Conservation (phyloP, 2,797 vertebrate species). For the Jordanella pulchra region DNA sequence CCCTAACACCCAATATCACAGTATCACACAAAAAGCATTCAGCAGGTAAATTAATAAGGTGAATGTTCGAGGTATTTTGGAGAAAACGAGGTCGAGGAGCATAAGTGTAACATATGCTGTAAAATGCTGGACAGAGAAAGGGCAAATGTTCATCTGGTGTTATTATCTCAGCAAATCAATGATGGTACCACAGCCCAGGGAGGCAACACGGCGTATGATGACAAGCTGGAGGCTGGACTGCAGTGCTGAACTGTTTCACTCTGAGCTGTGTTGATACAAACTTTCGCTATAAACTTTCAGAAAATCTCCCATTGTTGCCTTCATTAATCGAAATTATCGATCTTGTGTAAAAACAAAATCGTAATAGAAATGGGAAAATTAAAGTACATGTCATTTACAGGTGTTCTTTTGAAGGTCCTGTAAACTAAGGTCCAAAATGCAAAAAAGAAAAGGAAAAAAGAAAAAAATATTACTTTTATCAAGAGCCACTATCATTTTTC, state of each 20-base stretch:
- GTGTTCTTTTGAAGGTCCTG: background rate
- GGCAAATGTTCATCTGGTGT: slow-evolving; percentile 71
- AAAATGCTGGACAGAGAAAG: slow-evolving; percentile 54
- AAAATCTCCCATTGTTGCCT: background rate
- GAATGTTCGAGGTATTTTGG: slow-evolving; percentile 28
- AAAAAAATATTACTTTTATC: no score
- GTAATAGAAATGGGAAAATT: background rate
- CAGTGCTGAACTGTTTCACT: slow-evolving; percentile 16
- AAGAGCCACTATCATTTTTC: no score
- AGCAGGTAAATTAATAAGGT: slow-evolving; percentile 32
- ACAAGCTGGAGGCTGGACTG: slow-evolving; percentile 20
- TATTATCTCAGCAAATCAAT: slow-evolving; percentile 78
- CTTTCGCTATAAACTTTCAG: background rate
- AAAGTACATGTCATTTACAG: background rate
- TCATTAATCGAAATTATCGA: background rate
- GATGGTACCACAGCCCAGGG: slow-evolving; percentile 47
- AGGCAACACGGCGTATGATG: slow-evolving; percentile 37
- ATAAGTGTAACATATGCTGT: slow-evolving; percentile 46
- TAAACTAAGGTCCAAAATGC: background rate
- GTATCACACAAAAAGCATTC: slow-evolving; percentile 21
- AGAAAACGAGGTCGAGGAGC: slow-evolving; percentile 19
- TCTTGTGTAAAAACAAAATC: background rate
- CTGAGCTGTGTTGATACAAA: background rate
- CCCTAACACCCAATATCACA: slow-evolving; percentile 50
- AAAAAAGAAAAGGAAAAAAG: background rate